Conservation (phyloP, 2,888 invertebrate genomes). For the Harpalus rufipes region DNA sequence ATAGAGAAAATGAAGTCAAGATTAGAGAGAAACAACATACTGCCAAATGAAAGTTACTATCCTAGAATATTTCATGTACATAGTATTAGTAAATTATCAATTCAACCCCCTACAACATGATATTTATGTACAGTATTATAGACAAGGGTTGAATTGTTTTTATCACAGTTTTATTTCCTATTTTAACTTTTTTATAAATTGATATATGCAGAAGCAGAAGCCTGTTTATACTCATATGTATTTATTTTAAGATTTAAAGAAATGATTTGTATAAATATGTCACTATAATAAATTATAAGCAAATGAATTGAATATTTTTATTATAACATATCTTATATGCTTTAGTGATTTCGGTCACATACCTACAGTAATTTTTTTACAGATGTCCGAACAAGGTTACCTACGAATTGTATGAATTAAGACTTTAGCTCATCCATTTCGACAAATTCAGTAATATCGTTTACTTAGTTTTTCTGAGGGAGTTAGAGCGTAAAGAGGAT, state of each 20-base stretch:
- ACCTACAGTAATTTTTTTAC: too few relatives aligned
- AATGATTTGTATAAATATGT: slow-evolving; percentile 3
- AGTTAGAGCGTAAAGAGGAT: too few relatives aligned
- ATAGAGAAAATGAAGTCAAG: slow-evolving; percentile 57
- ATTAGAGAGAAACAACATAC: slow-evolving; percentile 6
- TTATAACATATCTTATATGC: too few relatives aligned
- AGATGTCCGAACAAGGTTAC: too few relatives aligned
- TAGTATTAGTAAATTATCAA: slow-evolving; percentile 25
- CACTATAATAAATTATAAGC: not conserved
- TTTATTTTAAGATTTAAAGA: not conserved
- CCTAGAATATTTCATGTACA: slow-evolving; percentile 10
- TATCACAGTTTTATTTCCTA: not conserved
- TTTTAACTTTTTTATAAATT: slow-evolving; percentile 4
- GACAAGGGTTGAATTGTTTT: not conserved
- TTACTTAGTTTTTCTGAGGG: too few relatives aligned
- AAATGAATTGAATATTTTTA: too few relatives aligned
- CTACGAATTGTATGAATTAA: too few relatives aligned
- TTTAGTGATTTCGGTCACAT: too few relatives aligned
- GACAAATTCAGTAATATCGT: too few relatives aligned
- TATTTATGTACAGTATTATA: slow-evolving; percentile 34
- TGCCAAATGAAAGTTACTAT: slow-evolving; percentile 52
- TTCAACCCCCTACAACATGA: slow-evolving; percentile 13
- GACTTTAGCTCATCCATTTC: too few relatives aligned
- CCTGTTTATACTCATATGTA: not conserved
- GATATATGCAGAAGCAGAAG: not conserved